Conservation (phyloP, 2,888 invertebrate genomes). For the Perizoma flavofasciatum region DNA sequence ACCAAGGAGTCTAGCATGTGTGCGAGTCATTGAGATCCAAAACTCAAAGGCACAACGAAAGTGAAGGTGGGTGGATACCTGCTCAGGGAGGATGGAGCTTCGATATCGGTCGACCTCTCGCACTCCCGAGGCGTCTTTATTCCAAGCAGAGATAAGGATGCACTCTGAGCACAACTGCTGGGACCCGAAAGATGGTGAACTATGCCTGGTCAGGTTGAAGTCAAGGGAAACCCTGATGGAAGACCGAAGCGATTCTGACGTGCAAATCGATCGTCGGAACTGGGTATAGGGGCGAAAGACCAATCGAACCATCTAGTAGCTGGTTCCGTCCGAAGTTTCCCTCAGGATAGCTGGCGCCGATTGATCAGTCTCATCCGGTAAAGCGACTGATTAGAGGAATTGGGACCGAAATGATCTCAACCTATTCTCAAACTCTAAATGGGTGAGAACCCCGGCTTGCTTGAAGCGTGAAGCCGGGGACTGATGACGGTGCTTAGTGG, state of each 20-base stretch:
- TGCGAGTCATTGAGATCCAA: conserved; percentile 70
- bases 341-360: no score
- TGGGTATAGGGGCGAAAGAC: no score
- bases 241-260: no score
- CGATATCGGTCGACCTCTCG: conserved; percentile 66
- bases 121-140: conserved; percentile 84
- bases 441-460: conserved; percentile 70
- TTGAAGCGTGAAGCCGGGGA: conserved; percentile 80
- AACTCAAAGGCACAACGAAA: conserved; percentile 87
- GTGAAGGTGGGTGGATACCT: conserved; percentile 69
- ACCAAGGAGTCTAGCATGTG: conserved; percentile 21
- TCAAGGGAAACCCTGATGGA: no score
- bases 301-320: no score
- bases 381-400: conserved; percentile 90
- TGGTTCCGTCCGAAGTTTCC: no score
- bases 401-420: conserved; percentile 87
- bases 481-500: conserved; percentile 69
- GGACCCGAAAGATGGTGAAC: no score
- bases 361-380: conserved; percentile 85
- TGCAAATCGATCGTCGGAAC: no score
- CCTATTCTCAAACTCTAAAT: conserved; percentile 80
- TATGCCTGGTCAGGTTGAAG: no score
- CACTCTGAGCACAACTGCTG: conserved; percentile 86
- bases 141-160: conserved; percentile 71
- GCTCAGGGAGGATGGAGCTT: conserved; percentile 72